Evolutionary conservation across 2,888 invertebrate species (phyloP).

Genomic region (Yponomeuta cagnagella): DNA sequence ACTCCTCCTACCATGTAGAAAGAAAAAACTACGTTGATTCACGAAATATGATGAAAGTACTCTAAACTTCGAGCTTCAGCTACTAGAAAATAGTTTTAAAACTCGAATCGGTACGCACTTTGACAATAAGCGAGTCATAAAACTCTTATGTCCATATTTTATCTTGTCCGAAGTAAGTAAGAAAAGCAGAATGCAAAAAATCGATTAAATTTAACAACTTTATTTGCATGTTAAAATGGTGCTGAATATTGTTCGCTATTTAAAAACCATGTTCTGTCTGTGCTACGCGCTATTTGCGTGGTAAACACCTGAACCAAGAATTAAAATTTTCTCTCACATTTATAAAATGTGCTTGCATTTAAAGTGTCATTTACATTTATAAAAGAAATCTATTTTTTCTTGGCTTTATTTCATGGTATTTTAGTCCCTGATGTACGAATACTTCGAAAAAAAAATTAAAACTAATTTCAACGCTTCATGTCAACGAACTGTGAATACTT

Average conservation of each 20-base stretch:
- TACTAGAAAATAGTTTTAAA: too few species aligned
- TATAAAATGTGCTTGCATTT: conserved; percentile 20
- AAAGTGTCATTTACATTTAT: conserved; percentile 17
- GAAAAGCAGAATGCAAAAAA: too few species aligned
- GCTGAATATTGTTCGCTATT: neutral
- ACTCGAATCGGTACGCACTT: too few species aligned
- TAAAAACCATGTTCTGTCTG: neutral
- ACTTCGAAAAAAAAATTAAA: neutral
- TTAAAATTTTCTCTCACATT: conserved; percentile 22
- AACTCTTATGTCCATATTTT: too few species aligned
- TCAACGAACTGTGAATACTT: neutral
- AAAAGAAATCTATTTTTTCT: too few species aligned
- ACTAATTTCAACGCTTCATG: neutral
- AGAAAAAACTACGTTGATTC: neutral
- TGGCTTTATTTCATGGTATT: neutral
- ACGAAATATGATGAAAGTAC: neutral
- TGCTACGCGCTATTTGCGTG: conserved; percentile 16
- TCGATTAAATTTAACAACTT: too few species aligned
- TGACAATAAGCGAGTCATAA: too few species aligned
- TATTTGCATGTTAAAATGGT: too few species aligned
- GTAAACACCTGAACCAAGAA: conserved; percentile 31
- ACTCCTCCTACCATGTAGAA: neutral
- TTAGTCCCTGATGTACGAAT: neutral
- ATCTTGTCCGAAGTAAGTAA: too few species aligned
- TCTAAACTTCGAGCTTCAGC: neutral